Evolutionary conservation across 2,113 vertebrate genomes (phyloP).

Genomic region (Seriola quinqueradiata): DNA sequence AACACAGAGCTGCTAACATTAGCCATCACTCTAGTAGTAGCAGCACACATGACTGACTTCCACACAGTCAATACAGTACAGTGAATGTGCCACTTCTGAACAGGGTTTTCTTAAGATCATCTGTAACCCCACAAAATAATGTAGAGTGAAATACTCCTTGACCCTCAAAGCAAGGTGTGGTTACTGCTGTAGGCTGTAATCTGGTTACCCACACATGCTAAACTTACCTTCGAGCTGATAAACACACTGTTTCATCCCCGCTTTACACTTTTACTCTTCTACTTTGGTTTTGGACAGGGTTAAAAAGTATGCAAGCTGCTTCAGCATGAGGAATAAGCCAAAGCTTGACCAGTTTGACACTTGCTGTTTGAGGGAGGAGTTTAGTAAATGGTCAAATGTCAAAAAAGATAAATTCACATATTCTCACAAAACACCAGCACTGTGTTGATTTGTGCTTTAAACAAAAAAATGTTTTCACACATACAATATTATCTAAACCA

Average conservation of each 20-base stretch:
- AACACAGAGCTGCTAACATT: no score
- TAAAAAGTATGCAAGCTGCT: neutral
- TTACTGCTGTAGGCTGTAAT: no score
- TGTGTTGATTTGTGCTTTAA: neutral
- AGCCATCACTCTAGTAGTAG: no score
- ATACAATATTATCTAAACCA: slow-evolving; percentile 7
- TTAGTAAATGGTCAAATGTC: neutral
- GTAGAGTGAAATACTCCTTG: no score
- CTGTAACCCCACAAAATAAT: no score
- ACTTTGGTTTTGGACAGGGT: neutral
- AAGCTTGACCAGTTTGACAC: no score
- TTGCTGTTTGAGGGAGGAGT: no score
- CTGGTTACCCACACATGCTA: neutral
- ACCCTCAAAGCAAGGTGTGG: no score
- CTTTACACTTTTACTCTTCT: neutral
- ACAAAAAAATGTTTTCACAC: neutral
- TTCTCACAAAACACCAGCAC: slow-evolving; percentile 9
- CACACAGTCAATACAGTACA: no score
- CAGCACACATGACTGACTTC: no score
- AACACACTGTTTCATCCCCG: neutral
- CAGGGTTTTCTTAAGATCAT: no score
- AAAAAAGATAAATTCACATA: neutral
- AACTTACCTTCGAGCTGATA: neutral
- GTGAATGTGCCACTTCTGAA: no score
- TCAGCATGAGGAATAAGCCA: neutral